Conservation (phyloP, 1,140 invertebrate genomes). For the Trachelipus rathkii region DNA sequence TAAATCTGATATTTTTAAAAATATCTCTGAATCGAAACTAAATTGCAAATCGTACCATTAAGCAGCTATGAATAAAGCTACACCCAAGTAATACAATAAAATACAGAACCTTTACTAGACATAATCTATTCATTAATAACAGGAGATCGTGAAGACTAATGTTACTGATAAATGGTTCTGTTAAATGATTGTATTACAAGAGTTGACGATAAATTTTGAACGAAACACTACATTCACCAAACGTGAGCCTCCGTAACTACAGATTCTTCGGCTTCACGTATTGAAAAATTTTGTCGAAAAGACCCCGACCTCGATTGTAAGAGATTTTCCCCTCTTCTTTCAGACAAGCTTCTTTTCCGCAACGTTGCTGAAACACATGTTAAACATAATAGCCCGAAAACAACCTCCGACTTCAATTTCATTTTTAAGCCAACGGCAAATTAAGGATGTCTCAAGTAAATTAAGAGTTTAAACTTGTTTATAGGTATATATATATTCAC, state of each 20-base stretch:
- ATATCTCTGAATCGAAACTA: too few species aligned
- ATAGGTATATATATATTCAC: too few species aligned
- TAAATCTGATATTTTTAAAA: too few species aligned
- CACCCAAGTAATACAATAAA: too few species aligned
- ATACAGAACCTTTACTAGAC: too few species aligned
- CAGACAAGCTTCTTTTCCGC: background rate
- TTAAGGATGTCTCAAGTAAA: background rate
- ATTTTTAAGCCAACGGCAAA: background rate
- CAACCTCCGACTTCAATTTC: background rate
- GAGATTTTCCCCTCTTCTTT: background rate
- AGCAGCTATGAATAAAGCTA: too few species aligned
- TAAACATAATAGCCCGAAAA: background rate
- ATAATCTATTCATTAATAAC: too few species aligned
- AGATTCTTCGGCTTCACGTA: conserved; percentile 5
- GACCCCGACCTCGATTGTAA: background rate
- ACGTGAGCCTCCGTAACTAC: background rate
- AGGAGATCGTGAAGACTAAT: too few species aligned
- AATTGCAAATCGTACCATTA: too few species aligned
- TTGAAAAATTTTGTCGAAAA: background rate
- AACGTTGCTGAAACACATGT: background rate
- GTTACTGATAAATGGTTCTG: too few species aligned
- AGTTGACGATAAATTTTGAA: background rate
- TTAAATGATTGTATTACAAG: too few species aligned
- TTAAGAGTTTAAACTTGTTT: too few species aligned
- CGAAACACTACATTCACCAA: background rate